Evolutionary conservation across 2,113 vertebrate genomes (phyloP), one percentile per base, ranked within the genome.

Genomic region (Takifugu bimaculatus): DNA sequence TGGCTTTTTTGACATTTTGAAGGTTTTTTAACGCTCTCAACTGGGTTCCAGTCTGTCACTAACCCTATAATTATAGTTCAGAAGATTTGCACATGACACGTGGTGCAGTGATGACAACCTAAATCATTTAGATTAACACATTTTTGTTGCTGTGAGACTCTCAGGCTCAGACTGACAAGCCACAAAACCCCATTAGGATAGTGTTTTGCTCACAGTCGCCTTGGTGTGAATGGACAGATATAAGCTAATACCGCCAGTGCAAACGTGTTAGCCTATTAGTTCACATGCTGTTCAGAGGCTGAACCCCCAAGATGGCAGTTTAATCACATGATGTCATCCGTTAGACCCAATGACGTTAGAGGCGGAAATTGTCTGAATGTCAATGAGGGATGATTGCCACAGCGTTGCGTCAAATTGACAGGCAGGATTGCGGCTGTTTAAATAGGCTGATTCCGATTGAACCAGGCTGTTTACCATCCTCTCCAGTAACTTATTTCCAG

Each of bases 331-430:
- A 53, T 53, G 56, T 58, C 67, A 55, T 78, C 52, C 69, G 80
- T 80, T 81, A 74, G 44, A 69, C 68, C 66, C 66, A 75, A 63
- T 80, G 79, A 84, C 76, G 71, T 70, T 68, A 35, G 57, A 57
- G 58, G 77, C 32, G 60, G 77, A 82, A 76, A 51, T 68, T 42
- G 56, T 57, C 68, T 74, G 83, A 83, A 80, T 85, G 78, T 78
- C 81, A 87, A 72, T 77, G 76, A 85, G 71, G 28, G 50, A 64
- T 73, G 80, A 79, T 88, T 87, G 83, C 85, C 54, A 73, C 74
- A 68, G 68, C 75, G 72, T 81, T 84, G 85, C 85, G 61, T 87
- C 87, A 88, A 85, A 80, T 77, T 78, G 68, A 84, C 70, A 74
- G 63, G 65, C 60, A 13, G 52, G 68, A 82, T 62, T 75, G 62